Base-by-base conservation (phyloP, 2,113 vertebrate species). In the Anoplopoma fimbria region DNA sequence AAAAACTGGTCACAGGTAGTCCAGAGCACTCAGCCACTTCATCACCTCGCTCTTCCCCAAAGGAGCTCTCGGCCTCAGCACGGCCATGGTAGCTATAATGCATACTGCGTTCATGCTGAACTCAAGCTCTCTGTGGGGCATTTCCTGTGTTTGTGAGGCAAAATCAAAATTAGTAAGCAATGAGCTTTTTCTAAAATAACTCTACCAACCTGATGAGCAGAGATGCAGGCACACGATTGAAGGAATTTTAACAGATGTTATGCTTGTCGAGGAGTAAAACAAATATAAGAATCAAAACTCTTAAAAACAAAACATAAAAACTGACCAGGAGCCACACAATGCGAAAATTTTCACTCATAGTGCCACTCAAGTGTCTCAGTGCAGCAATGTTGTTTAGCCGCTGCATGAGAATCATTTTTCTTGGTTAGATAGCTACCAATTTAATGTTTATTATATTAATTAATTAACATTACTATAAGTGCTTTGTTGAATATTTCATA, bases 1-100 rank as follows among this genome's bases (percentile, higher is more conserved):
- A 80, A 36, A 79, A 85, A 57, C 31, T 31, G 31, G 76, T 80
- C 55, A 25, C 31, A 63, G 47, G 55, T 42, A 69, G 79, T 62
- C 67, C 76, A 21, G 64, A 61, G 67, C 63, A 34, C 64, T 79
- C 60, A 77, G 63, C 57, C 65, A 64, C 34, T 78, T 78, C 15
- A 79, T 62, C 71, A 36, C 61, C 55, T 42, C 74, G 23, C 14
- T 69, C 55, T 65, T 73, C 49, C 82, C 76, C 57, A 47, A 77
- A 77, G 57, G 81, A 74, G 62, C 55, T 73, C 31, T 57, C 2
- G 10, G 47, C 40, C 49, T 69, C 45, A 62, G 58, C 60, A 73
- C 68, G 31, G 57, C 33, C 60, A 45, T 42, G 51, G 23, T 49
- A 31, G 6, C 40, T 47, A 7, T 29, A 29, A 57, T 10, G 40